phyloP scores from a whole-genome alignment of 2,888 invertebrate species.

The Orthosia gothica region DNA sequence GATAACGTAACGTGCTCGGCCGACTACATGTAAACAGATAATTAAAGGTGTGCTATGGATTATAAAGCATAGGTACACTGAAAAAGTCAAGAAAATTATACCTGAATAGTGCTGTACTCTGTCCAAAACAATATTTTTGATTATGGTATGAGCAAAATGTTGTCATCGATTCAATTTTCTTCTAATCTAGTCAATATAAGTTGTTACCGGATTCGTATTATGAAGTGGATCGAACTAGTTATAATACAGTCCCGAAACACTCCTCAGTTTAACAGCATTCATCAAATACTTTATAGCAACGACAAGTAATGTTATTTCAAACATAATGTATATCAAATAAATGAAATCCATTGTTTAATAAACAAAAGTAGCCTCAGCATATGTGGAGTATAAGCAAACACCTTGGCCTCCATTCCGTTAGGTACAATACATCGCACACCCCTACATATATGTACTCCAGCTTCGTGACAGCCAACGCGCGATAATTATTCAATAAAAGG shows the following conservation, averaged over 20 bases:
- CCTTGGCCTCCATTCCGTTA: slow-evolving; percentile 31
- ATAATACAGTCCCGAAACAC: neutral
- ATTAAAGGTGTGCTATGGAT: neutral
- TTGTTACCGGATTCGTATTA: neutral
- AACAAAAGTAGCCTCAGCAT: slow-evolving; percentile 28
- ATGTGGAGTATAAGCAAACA: slow-evolving; percentile 41
- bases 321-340: slow-evolving; percentile 6
- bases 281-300: slow-evolving; percentile 11
- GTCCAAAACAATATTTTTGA: neutral
- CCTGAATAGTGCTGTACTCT: neutral
- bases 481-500: slow-evolving; percentile 90
- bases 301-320: slow-evolving; percentile 20
- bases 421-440: slow-evolving; percentile 6
- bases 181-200: neutral
- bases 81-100: neutral
- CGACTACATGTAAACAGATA: no score
- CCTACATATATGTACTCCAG: slow-evolving; percentile 74
- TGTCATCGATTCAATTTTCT: neutral
- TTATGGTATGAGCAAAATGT: neutral
- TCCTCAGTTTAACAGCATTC: neutral
- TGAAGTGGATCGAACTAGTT: neutral
- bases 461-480: slow-evolving; percentile 76
- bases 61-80: neutral
- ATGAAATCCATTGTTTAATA: slow-evolving; percentile 27
- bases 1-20: no score